Evolutionary conservation across 30 jellyfish, hydroid and myxozoan genomes (phyloP), one percentile per base, ranked within the genome.

Genomic region (Turritopsis rubra): DNA sequence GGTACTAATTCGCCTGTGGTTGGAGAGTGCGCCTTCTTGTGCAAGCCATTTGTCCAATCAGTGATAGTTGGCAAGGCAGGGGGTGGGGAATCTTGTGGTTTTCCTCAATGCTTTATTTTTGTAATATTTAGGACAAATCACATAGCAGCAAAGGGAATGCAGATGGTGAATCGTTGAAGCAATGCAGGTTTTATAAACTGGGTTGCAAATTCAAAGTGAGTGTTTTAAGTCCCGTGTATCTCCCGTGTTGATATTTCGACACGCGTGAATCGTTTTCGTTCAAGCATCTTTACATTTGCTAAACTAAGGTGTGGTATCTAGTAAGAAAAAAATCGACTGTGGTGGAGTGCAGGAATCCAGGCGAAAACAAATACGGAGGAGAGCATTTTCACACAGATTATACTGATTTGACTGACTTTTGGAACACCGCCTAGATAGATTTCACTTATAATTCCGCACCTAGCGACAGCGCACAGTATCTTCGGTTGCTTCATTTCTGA

Each of bases 201-300:
- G 87, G 87, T 80, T 80, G 87, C 65, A 80, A 80, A 20, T 80
- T 80, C 77, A 80, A 65, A 80, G 87, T 80, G 53, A 53, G 79
- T 21, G 8, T 8, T 24, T 1, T 72, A 0, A 29, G 27, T n/a
- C 13, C 24, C n/a, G n/a, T n/a, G n/a, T n/a, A n/a, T n/a, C n/a
- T n/a, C n/a, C n/a, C n/a, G 60, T 13, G 60, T 41, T 41, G 60
- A 41, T 5, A 41, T 41, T 41, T 5, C 60, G n/a, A 41, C 13
- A 41, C 60, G 13, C 60, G 60, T 41, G 13, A 41, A n/a, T n/a
- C n/a, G n/a, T n/a, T n/a, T n/a, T n/a, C 60, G 60, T 41, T 41
- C 60, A 41, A 41, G n/a, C n/a, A n/a, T n/a, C n/a, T n/a, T n/a
- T n/a, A n/a, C n/a, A n/a, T n/a, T n/a, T n/a, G n/a, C n/a, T n/a